Conservation (phyloP, 2,888 invertebrate genomes). For the Melanargia galathea region DNA sequence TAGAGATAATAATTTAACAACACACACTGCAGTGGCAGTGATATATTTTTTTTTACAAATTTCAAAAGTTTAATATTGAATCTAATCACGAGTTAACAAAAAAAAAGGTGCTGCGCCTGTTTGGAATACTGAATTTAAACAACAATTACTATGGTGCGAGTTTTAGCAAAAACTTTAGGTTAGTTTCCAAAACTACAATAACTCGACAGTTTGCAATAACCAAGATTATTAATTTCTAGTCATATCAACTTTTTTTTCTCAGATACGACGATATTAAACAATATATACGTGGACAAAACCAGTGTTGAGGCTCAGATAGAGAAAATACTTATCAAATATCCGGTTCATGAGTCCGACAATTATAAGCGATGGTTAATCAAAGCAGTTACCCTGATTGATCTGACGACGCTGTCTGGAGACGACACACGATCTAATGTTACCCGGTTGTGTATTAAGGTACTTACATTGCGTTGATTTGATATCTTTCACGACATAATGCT, state of each 20-base stretch:
- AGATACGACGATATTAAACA: slow-evolving; percentile 52
- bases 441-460: slow-evolving; percentile 91
- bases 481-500: background rate
- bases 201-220: background rate
- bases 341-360: slow-evolving; percentile 70
- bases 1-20: too few relatives aligned
- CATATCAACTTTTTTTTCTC: slow-evolving; percentile 36
- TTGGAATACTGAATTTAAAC: too few relatives aligned
- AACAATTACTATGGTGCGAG: slow-evolving; percentile 19
- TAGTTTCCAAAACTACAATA: slow-evolving; percentile 4
- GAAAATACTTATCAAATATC: slow-evolving; percentile 52
- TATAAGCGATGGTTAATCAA: slow-evolving; percentile 90
- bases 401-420: slow-evolving; percentile 95
- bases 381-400: slow-evolving; percentile 93
- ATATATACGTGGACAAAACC: slow-evolving; percentile 58
- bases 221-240: background rate
- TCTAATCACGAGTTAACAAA: too few relatives aligned
- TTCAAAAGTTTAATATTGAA: too few relatives aligned
- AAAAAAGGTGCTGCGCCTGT: too few relatives aligned
- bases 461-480: slow-evolving; percentile 27
- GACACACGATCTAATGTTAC: slow-evolving; percentile 90
- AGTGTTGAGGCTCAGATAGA: slow-evolving; percentile 63
- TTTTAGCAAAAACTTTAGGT: slow-evolving; percentile 11
- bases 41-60: too few relatives aligned
- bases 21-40: too few relatives aligned